A percentile compares a stretch with the other conserved stretches of the same genome.
phyloP scores from a whole-genome alignment of 2,888 invertebrate genomes.

The Drepana falcataria region DNA sequence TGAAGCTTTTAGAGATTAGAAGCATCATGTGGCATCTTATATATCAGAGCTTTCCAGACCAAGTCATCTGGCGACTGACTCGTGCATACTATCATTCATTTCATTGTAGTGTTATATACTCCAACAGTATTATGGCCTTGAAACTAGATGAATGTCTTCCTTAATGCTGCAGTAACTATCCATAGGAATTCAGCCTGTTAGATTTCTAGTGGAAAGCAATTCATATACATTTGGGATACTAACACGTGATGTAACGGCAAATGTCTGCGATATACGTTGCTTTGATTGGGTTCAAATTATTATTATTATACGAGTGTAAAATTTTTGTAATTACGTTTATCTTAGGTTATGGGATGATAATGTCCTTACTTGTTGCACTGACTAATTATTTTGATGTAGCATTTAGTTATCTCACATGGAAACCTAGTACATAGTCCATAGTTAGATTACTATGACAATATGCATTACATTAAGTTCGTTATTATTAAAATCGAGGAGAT shows the following conservation, averaged over 20 bases:
- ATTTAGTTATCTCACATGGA: neutral
- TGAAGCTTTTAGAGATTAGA: conserved; percentile 68
- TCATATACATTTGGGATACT: neutral
- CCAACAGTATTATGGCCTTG: conserved; percentile 54
- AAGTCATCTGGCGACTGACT: conserved; percentile 50
- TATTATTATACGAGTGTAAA: neutral
- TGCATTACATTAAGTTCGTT: too few species aligned
- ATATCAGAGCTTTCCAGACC: conserved; percentile 48
- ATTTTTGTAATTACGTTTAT: neutral
- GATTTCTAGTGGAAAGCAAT: neutral
- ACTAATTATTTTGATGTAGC: neutral
- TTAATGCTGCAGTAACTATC: conserved; percentile 24
- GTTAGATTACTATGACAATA: too few species aligned
- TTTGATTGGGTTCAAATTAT: neutral
- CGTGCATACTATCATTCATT: conserved; percentile 55
- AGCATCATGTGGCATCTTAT: conserved; percentile 61
- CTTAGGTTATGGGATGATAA: neutral
- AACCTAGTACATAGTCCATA: neutral
- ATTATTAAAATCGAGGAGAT: too few species aligned
- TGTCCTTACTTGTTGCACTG: conserved; percentile 1
- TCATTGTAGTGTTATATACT: conserved; percentile 59
- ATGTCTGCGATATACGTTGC: too few species aligned
- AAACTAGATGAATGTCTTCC: conserved; percentile 43
- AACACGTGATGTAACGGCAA: neutral
- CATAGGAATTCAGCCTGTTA: conserved; percentile 11